These are phyloP conservation scores for Xyrichtys novacula DNA, from an alignment of 2,797 vertebrate species.

Conservation along the genomic window DNA sequence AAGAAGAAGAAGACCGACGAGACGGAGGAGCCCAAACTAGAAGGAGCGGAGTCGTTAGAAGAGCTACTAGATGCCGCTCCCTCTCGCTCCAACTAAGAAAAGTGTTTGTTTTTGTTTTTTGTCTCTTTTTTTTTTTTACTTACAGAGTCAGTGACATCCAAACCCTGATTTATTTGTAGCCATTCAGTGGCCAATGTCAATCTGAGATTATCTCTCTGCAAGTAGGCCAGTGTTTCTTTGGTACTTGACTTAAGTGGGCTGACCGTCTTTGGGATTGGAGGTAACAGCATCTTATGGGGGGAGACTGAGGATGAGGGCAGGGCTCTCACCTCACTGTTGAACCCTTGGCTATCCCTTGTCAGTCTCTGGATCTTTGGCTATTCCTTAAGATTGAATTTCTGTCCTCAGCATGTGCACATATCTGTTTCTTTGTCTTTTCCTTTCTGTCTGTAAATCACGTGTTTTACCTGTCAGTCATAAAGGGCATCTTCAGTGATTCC, in stretches of 20 bases:
- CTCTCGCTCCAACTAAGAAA: conserved; percentile 76
- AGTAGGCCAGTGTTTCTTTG: conserved; percentile 9
- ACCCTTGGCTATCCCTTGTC: conserved; percentile 16
- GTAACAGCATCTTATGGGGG: conserved; percentile 35
- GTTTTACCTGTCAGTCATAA: conserved; percentile 37
- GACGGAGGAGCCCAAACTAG: conserved; percentile 61
- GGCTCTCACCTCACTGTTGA: conserved; percentile 40
- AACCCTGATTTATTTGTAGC: conserved; percentile 29
- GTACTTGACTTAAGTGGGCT: conserved; percentile 36
- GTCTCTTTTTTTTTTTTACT: background rate
- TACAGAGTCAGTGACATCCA: conserved; percentile 20
- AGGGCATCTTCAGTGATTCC: conserved; percentile 58
- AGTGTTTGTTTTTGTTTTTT: too few relatives aligned
- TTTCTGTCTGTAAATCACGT: conserved; percentile 2
- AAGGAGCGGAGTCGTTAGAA: conserved; percentile 78
- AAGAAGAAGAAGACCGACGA: conserved; percentile 58
- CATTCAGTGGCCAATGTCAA: conserved; percentile 47
- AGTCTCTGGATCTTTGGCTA: conserved; percentile 48
- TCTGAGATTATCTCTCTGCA: conserved; percentile 29
- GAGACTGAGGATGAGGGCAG: conserved; percentile 24
- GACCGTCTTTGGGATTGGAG: conserved; percentile 39
- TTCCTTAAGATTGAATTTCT: conserved; percentile 35
- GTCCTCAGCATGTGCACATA: conserved; percentile 49
- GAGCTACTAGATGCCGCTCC: conserved; percentile 78
- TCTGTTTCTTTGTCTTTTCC: conserved; percentile 12